Percentiles rank a stretch among this genome's conserved stretches.
Evolutionary conservation across 2,113 vertebrate species (phyloP).

Genomic region (Macaca fascicularis): T2T-MFA8v1.1 NC_088378.1:1518001-1518500

Average conservation of each 20-base stretch:
- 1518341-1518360: neutral
- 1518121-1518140: neutral
- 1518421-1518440: neutral
- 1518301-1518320: neutral
- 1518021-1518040: too few species aligned
- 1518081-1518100: neutral
- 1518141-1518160: neutral
- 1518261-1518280: neutral
- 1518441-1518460: neutral
- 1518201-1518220: neutral
- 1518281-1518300: neutral
- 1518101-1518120: neutral
- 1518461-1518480: neutral
- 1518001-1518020: too few species aligned
- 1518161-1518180: neutral
- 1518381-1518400: neutral
- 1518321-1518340: neutral
- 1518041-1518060: too few species aligned
- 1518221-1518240: neutral
- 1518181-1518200: neutral
- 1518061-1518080: too few species aligned
- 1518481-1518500: neutral
- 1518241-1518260: neutral
- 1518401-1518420: neutral
- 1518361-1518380: neutral